Evolutionary conservation across 1,140 invertebrate species (phyloP).

Genomic region (Diplogasteroides magnus): DNA sequence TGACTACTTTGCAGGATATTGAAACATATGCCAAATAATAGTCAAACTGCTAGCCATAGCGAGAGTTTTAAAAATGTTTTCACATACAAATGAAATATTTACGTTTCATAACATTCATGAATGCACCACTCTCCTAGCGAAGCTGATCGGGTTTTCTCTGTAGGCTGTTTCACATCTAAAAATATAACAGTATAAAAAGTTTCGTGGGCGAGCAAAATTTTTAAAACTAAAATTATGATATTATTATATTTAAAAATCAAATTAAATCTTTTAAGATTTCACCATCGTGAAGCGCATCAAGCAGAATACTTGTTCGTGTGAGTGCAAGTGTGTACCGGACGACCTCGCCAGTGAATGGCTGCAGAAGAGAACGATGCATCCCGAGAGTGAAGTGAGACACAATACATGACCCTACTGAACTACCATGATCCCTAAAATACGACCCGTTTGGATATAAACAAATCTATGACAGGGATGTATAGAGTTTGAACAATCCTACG

Average conservation of each 20-base stretch:
- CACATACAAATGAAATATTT: not conserved
- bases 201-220: no score
- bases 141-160: not conserved
- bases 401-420: no score
- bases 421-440: no score
- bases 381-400: not conserved
- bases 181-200: no score
- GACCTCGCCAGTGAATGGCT: not conserved
- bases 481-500: no score
- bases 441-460: no score
- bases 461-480: no score
- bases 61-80: not conserved
- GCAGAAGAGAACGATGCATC: not conserved
- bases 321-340: slow-evolving; percentile 23
- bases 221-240: no score
- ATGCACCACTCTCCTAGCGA: not conserved
- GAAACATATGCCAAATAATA: no score
- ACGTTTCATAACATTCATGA: not conserved
- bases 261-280: slow-evolving; percentile 20
- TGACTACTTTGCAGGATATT: no score
- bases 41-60: not conserved
- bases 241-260: no score
- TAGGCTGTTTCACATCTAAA: not conserved
- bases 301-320: slow-evolving; percentile 21
- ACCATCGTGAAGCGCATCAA: slow-evolving; percentile 24